Conservation (phyloP, 2,888 invertebrate species). For the Mimas tiliae region DNA sequence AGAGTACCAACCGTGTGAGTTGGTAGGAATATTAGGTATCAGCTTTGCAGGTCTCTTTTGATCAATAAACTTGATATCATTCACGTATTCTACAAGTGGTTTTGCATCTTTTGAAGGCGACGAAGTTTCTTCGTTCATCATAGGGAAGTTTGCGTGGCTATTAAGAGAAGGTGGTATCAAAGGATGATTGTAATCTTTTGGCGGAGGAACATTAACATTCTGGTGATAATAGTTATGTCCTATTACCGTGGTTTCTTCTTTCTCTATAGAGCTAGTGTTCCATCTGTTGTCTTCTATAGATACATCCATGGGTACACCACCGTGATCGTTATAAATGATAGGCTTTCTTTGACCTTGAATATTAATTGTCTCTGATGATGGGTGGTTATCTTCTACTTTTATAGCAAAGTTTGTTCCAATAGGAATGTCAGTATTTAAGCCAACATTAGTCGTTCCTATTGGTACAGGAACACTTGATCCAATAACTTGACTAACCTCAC, state of each 20-base stretch:
- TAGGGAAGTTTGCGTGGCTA: slow-evolving; percentile 81
- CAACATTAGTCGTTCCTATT: slow-evolving; percentile 57
- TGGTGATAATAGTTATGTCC: slow-evolving; percentile 43
- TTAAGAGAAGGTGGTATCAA: slow-evolving; percentile 58
- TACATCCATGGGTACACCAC: slow-evolving; percentile 49
- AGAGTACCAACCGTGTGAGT: slow-evolving; percentile 80
- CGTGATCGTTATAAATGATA: slow-evolving; percentile 50
- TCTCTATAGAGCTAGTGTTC: slow-evolving; percentile 61
- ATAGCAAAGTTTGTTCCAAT: slow-evolving; percentile 81
- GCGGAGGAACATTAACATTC: slow-evolving; percentile 38
- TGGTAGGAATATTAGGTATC: slow-evolving; percentile 71
- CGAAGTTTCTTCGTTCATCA: slow-evolving; percentile 62
- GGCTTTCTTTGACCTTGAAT: slow-evolving; percentile 58
- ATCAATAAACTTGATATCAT: slow-evolving; percentile 51
- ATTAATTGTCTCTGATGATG: slow-evolving; percentile 60
- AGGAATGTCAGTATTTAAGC: slow-evolving; percentile 74
- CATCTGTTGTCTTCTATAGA: slow-evolving; percentile 67
- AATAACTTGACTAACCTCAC: slow-evolving; percentile 60
- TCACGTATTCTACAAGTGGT: slow-evolving; percentile 56
- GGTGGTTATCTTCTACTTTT: slow-evolving; percentile 72
- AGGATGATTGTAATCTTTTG: slow-evolving; percentile 36
- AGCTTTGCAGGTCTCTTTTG: slow-evolving; percentile 65
- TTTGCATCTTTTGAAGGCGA: slow-evolving; percentile 45
- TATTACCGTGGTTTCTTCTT: slow-evolving; percentile 41
- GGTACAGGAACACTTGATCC: slow-evolving; percentile 72